phyloP scores from a whole-genome alignment of 2,888 invertebrate species.

The Hanleya hanleyi region DNA sequence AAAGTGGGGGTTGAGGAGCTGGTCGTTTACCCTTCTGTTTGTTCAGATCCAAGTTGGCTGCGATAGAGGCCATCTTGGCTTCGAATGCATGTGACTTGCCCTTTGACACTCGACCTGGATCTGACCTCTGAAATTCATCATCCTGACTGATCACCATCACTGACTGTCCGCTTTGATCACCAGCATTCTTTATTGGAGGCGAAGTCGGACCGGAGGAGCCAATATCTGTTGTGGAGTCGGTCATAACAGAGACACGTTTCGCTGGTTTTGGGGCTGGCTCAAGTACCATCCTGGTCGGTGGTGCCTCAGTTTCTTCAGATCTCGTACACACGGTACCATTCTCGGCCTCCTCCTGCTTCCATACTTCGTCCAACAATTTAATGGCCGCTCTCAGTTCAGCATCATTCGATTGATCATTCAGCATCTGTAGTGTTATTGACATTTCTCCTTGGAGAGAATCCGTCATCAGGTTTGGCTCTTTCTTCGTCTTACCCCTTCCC shows the following conservation, averaged over 20 bases:
- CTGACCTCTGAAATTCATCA: neutral
- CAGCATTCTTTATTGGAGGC: neutral
- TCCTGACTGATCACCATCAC: neutral
- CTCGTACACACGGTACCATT: neutral
- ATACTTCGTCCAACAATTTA: constrained; percentile 5
- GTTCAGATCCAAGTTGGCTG: constrained; percentile 53
- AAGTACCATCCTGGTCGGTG: neutral
- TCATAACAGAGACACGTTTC: neutral
- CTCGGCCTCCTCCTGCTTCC: neutral
- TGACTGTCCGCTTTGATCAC: neutral
- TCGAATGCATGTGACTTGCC: constrained; percentile 55
- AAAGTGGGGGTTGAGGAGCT: constrained; percentile 55
- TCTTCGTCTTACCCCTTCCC: neutral
- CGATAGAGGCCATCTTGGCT: constrained; percentile 57
- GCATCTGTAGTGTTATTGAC: constrained; percentile 1
- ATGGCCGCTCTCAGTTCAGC: constrained; percentile 3
- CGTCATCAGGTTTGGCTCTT: neutral
- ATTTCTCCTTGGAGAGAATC: neutral
- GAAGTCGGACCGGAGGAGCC: neutral
- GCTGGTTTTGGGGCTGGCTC: neutral
- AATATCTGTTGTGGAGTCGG: neutral
- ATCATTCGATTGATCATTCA: neutral
- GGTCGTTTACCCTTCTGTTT: constrained; percentile 50
- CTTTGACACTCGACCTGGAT: constrained; percentile 14
- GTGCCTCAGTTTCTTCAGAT: neutral